phyloP scores from a whole-genome alignment of 2,797 vertebrate genomes.

The Sebastes vulpes region DNA sequence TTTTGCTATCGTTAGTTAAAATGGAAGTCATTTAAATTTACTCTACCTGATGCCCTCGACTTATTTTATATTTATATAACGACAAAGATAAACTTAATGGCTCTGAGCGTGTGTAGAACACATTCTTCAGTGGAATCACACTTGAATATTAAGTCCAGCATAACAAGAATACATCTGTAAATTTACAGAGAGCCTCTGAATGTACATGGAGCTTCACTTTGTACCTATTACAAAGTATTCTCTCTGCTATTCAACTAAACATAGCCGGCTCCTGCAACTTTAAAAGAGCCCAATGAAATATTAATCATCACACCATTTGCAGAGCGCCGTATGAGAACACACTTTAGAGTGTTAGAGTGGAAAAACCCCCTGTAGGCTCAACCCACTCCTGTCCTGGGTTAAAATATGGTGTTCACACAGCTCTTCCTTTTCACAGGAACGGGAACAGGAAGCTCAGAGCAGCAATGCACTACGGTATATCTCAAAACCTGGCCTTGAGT shows the following conservation, averaged over 20 bases:
- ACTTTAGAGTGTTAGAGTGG: constrained; percentile 73
- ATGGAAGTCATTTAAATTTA: not conserved
- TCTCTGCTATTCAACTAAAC: constrained; percentile 55
- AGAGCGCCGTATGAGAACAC: constrained; percentile 72
- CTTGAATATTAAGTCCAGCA: not conserved
- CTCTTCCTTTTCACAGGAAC: constrained; percentile 46
- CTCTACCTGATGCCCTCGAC: not conserved
- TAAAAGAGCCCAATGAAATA: constrained; percentile 79
- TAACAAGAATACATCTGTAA: constrained; percentile 18
- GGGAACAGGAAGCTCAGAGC: constrained; percentile 32
- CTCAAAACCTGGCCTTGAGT: constrained; percentile 1
- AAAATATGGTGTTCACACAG: constrained; percentile 49
- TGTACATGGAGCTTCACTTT: constrained; percentile 48
- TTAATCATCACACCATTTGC: constrained; percentile 81
- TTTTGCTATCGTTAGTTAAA: not conserved
- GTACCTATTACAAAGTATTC: constrained; percentile 51
- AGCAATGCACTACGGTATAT: not conserved
- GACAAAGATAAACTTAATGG: not conserved
- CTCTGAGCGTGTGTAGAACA: not conserved
- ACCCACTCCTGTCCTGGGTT: constrained; percentile 58
- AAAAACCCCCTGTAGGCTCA: constrained; percentile 64
- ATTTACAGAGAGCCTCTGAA: constrained; percentile 4
- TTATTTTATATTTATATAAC: not conserved
- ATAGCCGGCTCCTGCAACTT: constrained; percentile 64
- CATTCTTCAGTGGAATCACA: not conserved